Evolutionary conservation across 1,140 invertebrate species (phyloP), one percentile per base, ranked within the genome.

Genomic region (Lasioglossum baleicum): DNA sequence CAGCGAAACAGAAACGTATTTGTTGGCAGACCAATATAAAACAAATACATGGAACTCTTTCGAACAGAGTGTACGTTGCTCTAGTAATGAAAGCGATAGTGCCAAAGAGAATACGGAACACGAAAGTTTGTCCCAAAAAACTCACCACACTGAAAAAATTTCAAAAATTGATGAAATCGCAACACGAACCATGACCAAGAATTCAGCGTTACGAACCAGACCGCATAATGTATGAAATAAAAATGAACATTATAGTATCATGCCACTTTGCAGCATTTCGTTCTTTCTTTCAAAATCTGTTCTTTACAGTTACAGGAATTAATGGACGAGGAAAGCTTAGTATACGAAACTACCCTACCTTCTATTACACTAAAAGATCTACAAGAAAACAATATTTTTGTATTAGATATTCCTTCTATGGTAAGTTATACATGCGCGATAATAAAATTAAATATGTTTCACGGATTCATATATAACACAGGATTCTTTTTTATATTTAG

Each of bases 301-400:
- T 61, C 10, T 65, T 61, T 42, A 31, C 11, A 80, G 78, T 53
- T 80, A 61, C 64, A 80, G 22, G 64, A 75, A 53, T 53, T 80
- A 0, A 15, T 80, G 60, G 15, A 75, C 7, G 2, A 68, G 5
- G 63, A 75, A n/a, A n/a, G 7, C 10, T 68, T 80, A 17, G 7
- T 35, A 13, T 8, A 26, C 22, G 17, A 75, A 61, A 61, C 40
- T 31, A 0, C 42, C 8, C 5, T n/a, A 51, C 71, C 77, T 58
- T 75, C 70, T 3, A 48, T 80, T 31, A 67, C 13, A 7, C 13
- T 67, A 22, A 67, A 40, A 51, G 71, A 80, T 6, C 10, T 80
- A 42, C 17, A 66, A 20, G 64, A 67, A 22, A 64, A 80, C 8
- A 64, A 80, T 2, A 0, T 75, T 17, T 80, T 51, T 67, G n/a